These are phyloP conservation scores for Hippotragus niger DNA, from an alignment of 2,113 vertebrate genomes.

Conservation along the genomic window DNA sequence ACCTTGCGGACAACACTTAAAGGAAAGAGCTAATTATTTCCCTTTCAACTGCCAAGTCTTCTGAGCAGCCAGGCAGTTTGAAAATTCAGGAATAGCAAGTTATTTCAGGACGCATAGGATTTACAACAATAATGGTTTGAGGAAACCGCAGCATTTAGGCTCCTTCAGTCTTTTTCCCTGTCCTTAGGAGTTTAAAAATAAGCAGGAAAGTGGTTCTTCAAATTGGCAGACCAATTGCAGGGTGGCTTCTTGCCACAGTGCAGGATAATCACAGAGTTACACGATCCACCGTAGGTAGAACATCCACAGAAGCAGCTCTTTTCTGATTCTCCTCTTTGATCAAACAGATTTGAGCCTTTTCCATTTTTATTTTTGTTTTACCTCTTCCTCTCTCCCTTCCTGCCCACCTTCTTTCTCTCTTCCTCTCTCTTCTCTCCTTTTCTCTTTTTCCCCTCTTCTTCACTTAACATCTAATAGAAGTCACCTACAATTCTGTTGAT, in stretches of 20 bases:
- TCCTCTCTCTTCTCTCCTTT: not conserved
- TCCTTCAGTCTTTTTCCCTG: slow-evolving; percentile 24
- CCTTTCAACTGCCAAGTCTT: slow-evolving; percentile 38
- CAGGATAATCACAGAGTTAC: slow-evolving; percentile 37
- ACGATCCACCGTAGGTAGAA: not conserved
- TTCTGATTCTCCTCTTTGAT: slow-evolving; percentile 10
- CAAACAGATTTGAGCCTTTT: not conserved
- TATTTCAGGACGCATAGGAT: slow-evolving; percentile 60
- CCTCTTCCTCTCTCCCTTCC: not conserved
- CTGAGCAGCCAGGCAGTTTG: not conserved
- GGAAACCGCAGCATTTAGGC: slow-evolving; percentile 49
- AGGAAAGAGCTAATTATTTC: slow-evolving; percentile 55
- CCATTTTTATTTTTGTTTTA: not conserved
- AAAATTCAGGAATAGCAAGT: slow-evolving; percentile 27
- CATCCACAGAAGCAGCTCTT: slow-evolving; percentile 33
- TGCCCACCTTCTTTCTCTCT: not conserved
- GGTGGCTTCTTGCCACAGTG: slow-evolving; percentile 3
- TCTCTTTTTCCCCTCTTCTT: not conserved
- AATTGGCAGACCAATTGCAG: slow-evolving; percentile 28
- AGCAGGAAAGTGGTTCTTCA: slow-evolving; percentile 44
- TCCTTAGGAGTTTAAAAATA: slow-evolving; percentile 70
- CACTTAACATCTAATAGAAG: not conserved
- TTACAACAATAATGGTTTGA: slow-evolving; percentile 41
- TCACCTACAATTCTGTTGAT: not conserved
- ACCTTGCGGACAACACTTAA: not conserved